Evolutionary conservation across 1,140 invertebrate genomes (phyloP).

Genomic region (Procambarus clarkii): DNA sequence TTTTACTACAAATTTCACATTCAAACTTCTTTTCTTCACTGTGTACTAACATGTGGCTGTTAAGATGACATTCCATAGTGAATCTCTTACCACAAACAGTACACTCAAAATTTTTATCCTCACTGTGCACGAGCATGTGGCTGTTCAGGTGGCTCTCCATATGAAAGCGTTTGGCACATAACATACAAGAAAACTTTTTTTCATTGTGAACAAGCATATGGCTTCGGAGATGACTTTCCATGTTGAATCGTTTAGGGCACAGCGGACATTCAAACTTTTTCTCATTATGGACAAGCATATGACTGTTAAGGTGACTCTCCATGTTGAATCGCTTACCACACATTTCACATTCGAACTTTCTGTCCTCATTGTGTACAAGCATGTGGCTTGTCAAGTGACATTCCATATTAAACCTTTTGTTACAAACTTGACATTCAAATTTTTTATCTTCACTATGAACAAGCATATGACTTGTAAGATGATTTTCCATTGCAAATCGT

Average conservation of each 20-base stretch:
- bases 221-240: constrained; percentile 64
- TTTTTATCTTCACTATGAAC: constrained; percentile 74
- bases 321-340: constrained; percentile 70
- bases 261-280: constrained; percentile 72
- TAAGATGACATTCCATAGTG: constrained; percentile 57
- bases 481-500: constrained; percentile 55
- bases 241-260: constrained; percentile 66
- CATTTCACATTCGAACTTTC: constrained; percentile 57
- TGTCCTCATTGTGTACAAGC: constrained; percentile 49
- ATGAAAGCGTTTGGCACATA: constrained; percentile 48
- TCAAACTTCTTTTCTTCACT: constrained; percentile 79
- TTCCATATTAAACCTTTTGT: constrained; percentile 54
- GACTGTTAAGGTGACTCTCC: constrained; percentile 70
- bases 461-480: constrained; percentile 60
- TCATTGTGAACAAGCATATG: constrained; percentile 73
- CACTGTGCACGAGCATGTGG: constrained; percentile 56
- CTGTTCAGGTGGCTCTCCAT: constrained; percentile 57
- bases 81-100: constrained; percentile 52
- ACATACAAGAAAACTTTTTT: constrained; percentile 51
- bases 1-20: constrained; percentile 91
- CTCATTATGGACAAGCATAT: constrained; percentile 72
- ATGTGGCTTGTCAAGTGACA: constrained; percentile 52
- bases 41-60: constrained; percentile 54
- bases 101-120: constrained; percentile 52
- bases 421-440: constrained; percentile 73